Evolutionary conservation across 2,888 invertebrate species (phyloP).

Genomic region (Eristalinus sepulchralis): DNA sequence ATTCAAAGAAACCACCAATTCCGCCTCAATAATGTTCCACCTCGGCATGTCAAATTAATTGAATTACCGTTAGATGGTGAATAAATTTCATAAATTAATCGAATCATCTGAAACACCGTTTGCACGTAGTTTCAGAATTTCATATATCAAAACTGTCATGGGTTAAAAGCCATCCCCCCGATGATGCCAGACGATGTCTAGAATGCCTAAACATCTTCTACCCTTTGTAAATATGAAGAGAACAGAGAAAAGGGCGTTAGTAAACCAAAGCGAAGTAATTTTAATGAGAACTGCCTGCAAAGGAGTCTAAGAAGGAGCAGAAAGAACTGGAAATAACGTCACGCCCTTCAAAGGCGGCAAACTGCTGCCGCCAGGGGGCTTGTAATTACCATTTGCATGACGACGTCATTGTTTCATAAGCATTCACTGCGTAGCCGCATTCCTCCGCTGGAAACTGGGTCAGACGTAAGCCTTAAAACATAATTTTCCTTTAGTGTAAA

Average conservation of each 20-base stretch:
- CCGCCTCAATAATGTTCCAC: neutral
- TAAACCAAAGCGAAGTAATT: neutral
- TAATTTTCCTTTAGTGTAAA: constrained; percentile 19
- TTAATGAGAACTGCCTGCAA: neutral
- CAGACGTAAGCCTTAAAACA: constrained; percentile 24
- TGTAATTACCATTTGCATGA: constrained; percentile 33
- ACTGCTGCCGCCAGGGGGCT: neutral
- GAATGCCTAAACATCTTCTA: neutral
- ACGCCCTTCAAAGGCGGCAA: neutral
- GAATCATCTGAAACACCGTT: neutral
- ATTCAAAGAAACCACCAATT: neutral
- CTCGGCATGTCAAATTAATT: neutral
- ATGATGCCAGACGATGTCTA: neutral
- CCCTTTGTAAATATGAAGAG: neutral
- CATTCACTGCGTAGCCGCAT: constrained; percentile 12
- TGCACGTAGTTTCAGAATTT: neutral
- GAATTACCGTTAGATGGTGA: neutral
- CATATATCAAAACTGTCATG: neutral
- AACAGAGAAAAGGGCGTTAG: neutral
- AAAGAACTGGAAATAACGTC: neutral
- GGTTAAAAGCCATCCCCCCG: neutral
- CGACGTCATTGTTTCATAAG: constrained; percentile 23
- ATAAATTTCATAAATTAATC: neutral
- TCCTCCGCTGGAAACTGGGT: constrained; percentile 15
- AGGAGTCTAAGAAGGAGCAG: neutral